These are phyloP conservation scores for Centropristis striata DNA, from an alignment of 2,113 vertebrate species.

Conservation along the genomic window DNA sequence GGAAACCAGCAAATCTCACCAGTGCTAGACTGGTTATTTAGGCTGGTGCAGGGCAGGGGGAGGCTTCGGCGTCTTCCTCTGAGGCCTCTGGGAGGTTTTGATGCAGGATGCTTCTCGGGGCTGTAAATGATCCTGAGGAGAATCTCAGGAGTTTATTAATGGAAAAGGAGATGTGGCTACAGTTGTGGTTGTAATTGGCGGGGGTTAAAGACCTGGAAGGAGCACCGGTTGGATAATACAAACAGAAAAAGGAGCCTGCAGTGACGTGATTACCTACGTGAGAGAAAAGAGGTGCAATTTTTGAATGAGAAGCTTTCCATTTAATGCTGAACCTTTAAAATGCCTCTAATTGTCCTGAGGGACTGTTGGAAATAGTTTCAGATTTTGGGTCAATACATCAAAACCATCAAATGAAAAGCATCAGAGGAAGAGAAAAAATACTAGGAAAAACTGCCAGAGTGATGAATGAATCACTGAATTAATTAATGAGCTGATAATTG, in stretches of 20 bases:
- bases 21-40: slow-evolving; percentile 59
- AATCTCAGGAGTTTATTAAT: slow-evolving; percentile 29
- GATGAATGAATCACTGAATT: slow-evolving; percentile 36
- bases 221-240: not conserved
- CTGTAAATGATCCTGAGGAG: slow-evolving; percentile 17
- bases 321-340: not conserved
- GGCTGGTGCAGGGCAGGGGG: not conserved
- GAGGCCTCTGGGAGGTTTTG: slow-evolving; percentile 14
- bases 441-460: not conserved
- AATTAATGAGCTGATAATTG: slow-evolving; percentile 43
- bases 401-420: slow-evolving; percentile 12
- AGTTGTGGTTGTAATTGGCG: slow-evolving; percentile 23
- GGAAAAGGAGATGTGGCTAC: slow-evolving; percentile 5
- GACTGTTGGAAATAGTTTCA: slow-evolving; percentile 22
- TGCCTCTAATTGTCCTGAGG: not conserved
- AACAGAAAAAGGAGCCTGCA: slow-evolving; percentile 9
- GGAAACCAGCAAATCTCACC: slow-evolving; percentile 57
- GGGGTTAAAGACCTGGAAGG: slow-evolving; percentile 31
- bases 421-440: not conserved
- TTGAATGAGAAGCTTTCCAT: slow-evolving; percentile 11
- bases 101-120: not conserved
- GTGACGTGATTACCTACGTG: not conserved
- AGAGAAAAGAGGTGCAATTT: not conserved
- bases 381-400: slow-evolving; percentile 18
- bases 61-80: slow-evolving; percentile 13